phyloP scores from a whole-genome alignment of 2,113 vertebrate species.

The Alligator sinensis region DNA sequence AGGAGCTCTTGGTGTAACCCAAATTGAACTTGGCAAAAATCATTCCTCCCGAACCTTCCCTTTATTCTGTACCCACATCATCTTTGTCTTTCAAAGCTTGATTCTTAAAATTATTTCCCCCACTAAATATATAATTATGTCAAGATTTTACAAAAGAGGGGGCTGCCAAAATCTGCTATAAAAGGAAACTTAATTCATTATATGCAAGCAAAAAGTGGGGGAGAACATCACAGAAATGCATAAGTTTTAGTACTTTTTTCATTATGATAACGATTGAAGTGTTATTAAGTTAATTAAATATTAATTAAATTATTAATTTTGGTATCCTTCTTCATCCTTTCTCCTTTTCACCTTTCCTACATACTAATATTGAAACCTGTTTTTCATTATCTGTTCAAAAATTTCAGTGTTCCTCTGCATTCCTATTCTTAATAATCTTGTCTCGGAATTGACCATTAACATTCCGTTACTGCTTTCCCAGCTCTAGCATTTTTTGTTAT shows the following conservation, averaged over 20 bases:
- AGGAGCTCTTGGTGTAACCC: not conserved
- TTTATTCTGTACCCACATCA: not conserved
- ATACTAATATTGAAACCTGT: not conserved
- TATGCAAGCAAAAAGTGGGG: not conserved
- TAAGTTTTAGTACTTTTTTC: too few relatives aligned
- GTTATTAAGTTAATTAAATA: not conserved
- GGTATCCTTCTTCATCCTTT: not conserved
- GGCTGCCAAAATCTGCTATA: not conserved
- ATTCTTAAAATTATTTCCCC: not conserved
- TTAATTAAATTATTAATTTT: not conserved
- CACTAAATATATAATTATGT: not conserved
- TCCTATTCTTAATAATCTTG: not conserved
- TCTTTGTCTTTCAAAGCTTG: not conserved
- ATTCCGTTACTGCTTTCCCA: not conserved
- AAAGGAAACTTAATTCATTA: not conserved
- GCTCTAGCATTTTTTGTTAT: not conserved
- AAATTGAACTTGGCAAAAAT: not conserved
- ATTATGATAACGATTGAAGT: too few relatives aligned
- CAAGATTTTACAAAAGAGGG: not conserved
- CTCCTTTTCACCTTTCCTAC: not conserved
- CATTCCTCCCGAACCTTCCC: not conserved
- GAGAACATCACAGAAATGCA: not conserved
- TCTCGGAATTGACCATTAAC: not conserved
- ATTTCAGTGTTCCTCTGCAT: not conserved
- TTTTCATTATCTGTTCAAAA: not conserved